Conservation (phyloP, 1,140 invertebrate genomes). For the Habropoda laboriosa region DNA sequence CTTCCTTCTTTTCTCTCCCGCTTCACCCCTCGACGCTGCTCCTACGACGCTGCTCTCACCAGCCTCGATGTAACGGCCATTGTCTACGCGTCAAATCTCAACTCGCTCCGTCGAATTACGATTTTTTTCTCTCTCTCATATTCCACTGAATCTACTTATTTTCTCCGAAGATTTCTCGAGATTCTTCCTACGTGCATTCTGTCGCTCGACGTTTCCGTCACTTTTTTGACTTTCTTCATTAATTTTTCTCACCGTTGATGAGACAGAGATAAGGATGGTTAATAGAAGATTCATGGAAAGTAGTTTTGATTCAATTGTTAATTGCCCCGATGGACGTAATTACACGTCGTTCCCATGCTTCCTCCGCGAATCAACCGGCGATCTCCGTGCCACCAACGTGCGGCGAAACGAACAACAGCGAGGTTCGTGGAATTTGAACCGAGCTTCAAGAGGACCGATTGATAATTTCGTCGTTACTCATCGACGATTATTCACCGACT, state of each 20-base stretch:
- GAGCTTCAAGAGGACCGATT: not conserved
- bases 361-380: not conserved
- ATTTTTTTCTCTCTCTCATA: not conserved
- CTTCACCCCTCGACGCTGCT: conserved; percentile 47
- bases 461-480: conserved; percentile 7
- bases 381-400: too few species aligned
- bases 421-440: conserved; percentile 10
- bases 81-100: conserved; percentile 78
- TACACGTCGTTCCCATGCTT: not conserved
- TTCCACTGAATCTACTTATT: not conserved
- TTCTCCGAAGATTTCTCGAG: too few species aligned
- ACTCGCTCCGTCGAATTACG: conserved; percentile 52
- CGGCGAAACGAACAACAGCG: not conserved
- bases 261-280: too few species aligned
- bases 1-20: conserved; percentile 28
- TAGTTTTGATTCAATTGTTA: too few species aligned
- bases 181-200: too few species aligned
- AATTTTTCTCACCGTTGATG: too few species aligned
- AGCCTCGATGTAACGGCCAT: conserved; percentile 70
- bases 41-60: not conserved
- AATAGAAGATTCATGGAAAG: too few species aligned
- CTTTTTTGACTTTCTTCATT: too few species aligned
- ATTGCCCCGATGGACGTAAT: too few species aligned
- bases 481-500: not conserved
- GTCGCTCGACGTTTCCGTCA: too few species aligned